Percentiles rank a stretch among this genome's conserved stretches.
Conservation (phyloP, 2,888 invertebrate genomes). For the Drosophila kambysellisi region DNA sequence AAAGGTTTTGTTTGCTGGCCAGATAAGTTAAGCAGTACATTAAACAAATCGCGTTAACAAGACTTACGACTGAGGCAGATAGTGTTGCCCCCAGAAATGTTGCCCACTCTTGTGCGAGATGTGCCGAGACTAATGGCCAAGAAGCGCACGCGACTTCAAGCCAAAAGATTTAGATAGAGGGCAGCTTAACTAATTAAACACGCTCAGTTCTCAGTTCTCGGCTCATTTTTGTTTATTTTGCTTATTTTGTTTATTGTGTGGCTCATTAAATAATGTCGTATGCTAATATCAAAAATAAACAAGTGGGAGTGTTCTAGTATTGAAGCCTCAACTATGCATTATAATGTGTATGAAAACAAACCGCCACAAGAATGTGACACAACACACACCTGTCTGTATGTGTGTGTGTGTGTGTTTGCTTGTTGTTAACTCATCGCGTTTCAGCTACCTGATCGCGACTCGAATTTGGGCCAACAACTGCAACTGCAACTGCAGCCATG, state of each 20-base stretch:
- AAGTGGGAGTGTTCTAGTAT: constrained; percentile 1
- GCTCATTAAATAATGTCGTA: constrained; percentile 45
- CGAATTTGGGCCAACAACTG: constrained; percentile 35
- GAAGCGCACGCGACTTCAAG: constrained; percentile 47
- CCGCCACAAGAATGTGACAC: constrained; percentile 40
- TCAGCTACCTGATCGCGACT: constrained; percentile 46
- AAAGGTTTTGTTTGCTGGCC: constrained; percentile 13
- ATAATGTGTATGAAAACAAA: constrained; percentile 12
- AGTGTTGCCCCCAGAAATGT: background rate
- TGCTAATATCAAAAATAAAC: constrained; percentile 17
- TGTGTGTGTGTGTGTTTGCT: constrained; percentile 8
- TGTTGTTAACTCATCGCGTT: constrained; percentile 33
- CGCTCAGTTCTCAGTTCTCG: constrained; percentile 38
- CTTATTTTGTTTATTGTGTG: constrained; percentile 1
- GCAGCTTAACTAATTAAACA: constrained; percentile 59
- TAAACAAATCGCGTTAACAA: constrained; percentile 35
- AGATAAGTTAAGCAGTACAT: constrained; percentile 19
- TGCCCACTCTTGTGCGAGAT: constrained; percentile 3
- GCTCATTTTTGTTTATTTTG: background rate
- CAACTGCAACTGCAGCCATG: constrained; percentile 13
- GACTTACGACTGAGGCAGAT: background rate
- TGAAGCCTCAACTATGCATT: background rate
- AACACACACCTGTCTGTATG: constrained; percentile 18
- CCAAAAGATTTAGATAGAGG: constrained; percentile 45
- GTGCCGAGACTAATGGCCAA: constrained; percentile 40